A percentile compares a stretch with the other conserved stretches of the same genome.
Conservation (phyloP, 2,888 invertebrate genomes). For the Drosophila paracracens region DNA sequence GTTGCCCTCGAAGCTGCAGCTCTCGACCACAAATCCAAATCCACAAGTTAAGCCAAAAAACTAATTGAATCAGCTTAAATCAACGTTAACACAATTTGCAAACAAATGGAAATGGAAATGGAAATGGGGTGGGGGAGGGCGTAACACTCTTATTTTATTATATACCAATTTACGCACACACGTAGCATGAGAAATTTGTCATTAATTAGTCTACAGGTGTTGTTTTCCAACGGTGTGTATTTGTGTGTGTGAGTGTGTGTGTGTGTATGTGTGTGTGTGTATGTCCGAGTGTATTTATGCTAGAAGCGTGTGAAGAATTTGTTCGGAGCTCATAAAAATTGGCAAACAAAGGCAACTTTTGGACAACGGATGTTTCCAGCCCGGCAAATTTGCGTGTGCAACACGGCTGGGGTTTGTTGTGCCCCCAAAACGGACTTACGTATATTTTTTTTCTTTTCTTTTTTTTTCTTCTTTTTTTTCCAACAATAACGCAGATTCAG, state of each 20-base stretch:
- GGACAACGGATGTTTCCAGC: slow-evolving; percentile 42
- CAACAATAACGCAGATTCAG: slow-evolving; percentile 65
- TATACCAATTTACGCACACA: slow-evolving; percentile 42
- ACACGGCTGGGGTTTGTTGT: slow-evolving; percentile 27
- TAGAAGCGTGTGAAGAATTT: slow-evolving; percentile 48
- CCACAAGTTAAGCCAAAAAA: slow-evolving; percentile 14
- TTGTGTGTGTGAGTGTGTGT: slow-evolving; percentile 6
- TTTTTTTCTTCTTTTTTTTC: slow-evolving; percentile 29
- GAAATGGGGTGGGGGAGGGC: slow-evolving; percentile 2
- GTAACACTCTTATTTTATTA: slow-evolving; percentile 40
- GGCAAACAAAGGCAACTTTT: slow-evolving; percentile 74
- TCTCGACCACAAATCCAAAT: background rate
- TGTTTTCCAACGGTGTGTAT: slow-evolving; percentile 11
- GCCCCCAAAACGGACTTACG: slow-evolving; percentile 1
- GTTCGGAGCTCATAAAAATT: slow-evolving; percentile 72
- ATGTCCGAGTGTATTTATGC: slow-evolving; percentile 25
- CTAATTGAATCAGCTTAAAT: slow-evolving; percentile 47
- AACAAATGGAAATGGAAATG: slow-evolving; percentile 28
- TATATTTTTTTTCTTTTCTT: slow-evolving; percentile 6
- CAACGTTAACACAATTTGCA: slow-evolving; percentile 43
- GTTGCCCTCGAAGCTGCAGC: slow-evolving; percentile 4
- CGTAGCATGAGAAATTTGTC: slow-evolving; percentile 59
- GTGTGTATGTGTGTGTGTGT: slow-evolving; percentile 3
- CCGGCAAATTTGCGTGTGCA: slow-evolving; percentile 66
- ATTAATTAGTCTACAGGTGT: slow-evolving; percentile 76